Percentiles rank a stretch among this genome's conserved stretches.
These are phyloP conservation scores for Pristiophorus japonicus DNA, from an alignment of 2,113 vertebrate genomes.

Conservation along the genomic window DNA sequence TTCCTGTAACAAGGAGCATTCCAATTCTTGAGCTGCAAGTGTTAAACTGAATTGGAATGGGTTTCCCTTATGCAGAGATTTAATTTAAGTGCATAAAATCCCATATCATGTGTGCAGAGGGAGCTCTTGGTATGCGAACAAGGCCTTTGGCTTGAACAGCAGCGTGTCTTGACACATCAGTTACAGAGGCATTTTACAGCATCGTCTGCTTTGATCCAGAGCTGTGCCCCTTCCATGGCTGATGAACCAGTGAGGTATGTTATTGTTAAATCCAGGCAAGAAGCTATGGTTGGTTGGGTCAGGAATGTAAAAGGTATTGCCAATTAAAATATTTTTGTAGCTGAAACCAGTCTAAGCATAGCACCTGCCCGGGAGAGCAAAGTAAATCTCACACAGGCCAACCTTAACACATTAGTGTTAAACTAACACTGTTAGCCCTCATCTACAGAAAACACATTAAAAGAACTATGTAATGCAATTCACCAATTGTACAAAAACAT, in stretches of 20 bases:
- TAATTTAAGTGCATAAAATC: background rate
- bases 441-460: conserved; percentile 31
- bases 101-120: conserved; percentile 16
- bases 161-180: conserved; percentile 26
- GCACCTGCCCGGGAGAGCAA: conserved; percentile 35
- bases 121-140: conserved; percentile 17
- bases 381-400: conserved; percentile 33
- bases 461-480: conserved; percentile 27
- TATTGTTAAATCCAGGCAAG: conserved; percentile 34
- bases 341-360: conserved; percentile 36
- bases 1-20: background rate
- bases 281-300: conserved; percentile 31
- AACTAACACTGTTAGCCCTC: conserved; percentile 31
- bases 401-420: conserved; percentile 37
- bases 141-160: background rate
- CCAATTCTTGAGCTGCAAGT: background rate
- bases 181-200: conserved; percentile 33
- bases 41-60: background rate
- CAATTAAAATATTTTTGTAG: conserved; percentile 38
- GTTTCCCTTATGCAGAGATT: background rate
- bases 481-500: conserved; percentile 28
- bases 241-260: conserved; percentile 24
- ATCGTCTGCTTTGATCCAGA: conserved; percentile 29
- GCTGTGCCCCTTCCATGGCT: conserved; percentile 32
- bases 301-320: conserved; percentile 29